Conservation (phyloP, 2,888 invertebrate genomes). For the Neoitamus cyanurus region DNA sequence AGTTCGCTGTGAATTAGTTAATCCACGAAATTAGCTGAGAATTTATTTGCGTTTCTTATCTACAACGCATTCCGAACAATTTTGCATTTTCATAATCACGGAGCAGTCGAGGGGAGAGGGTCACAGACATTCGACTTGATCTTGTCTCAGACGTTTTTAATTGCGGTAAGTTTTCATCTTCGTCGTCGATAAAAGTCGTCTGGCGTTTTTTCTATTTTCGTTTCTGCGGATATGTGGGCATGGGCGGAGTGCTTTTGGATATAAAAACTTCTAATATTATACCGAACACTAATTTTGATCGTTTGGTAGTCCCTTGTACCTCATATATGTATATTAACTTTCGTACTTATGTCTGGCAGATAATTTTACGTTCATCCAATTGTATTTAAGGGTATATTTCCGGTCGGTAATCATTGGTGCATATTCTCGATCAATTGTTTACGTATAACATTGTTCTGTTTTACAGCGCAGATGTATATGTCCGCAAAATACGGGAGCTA, state of each 20-base stretch:
- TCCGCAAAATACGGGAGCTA: too few species aligned
- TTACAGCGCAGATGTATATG: too few species aligned
- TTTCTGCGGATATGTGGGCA: not conserved
- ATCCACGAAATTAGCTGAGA: slow-evolving; percentile 1
- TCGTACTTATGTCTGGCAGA: not conserved
- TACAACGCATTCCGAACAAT: not conserved
- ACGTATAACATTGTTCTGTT: too few species aligned
- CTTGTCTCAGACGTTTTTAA: not conserved
- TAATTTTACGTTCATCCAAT: not conserved
- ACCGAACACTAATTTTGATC: not conserved
- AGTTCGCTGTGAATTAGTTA: slow-evolving; percentile 7
- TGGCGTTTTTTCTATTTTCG: not conserved
- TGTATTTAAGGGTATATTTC: not conserved
- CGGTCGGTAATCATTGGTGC: not conserved
- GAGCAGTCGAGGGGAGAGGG: not conserved
- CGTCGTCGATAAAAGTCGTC: not conserved
- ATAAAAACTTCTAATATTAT: not conserved
- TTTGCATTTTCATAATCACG: slow-evolving; percentile 18
- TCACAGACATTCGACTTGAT: not conserved
- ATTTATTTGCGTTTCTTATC: slow-evolving; percentile 9
- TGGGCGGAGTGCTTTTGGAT: not conserved
- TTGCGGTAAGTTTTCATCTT: not conserved
- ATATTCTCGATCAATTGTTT: not conserved
- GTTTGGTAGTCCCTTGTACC: not conserved
- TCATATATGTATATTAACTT: not conserved